Conservation (phyloP, 1,140 invertebrate species). For the Zaprionus inermis region DNA sequence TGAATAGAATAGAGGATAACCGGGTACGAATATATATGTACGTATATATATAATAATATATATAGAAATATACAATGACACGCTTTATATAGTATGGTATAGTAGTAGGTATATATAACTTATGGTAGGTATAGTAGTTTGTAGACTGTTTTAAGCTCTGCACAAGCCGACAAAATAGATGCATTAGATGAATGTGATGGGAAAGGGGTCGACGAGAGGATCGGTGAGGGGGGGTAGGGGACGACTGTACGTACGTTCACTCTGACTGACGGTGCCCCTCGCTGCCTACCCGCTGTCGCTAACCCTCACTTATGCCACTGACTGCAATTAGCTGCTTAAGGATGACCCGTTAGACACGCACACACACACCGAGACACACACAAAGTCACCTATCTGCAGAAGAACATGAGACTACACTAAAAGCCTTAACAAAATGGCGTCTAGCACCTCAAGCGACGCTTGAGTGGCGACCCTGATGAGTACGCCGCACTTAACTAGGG, state of each 20-base stretch:
- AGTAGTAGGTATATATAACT: constrained; percentile 7
- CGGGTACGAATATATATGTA: constrained; percentile 57
- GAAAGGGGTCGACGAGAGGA: background rate
- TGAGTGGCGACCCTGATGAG: constrained; percentile 27
- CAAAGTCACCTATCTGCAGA: constrained; percentile 14
- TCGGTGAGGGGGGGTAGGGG: background rate
- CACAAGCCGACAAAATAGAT: constrained; percentile 37
- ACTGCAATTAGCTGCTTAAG: constrained; percentile 36
- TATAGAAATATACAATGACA: constrained; percentile 67
- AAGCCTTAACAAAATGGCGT: constrained; percentile 23
- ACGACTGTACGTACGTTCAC: constrained; percentile 9
- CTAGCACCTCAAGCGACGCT: constrained; percentile 37
- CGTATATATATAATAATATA: constrained; percentile 34
- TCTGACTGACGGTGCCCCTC: constrained; percentile 7
- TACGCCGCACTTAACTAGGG: constrained; percentile 18
- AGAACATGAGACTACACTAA: constrained; percentile 19
- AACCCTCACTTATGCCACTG: background rate
- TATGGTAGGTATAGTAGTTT: constrained; percentile 2
- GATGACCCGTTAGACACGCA: constrained; percentile 22
- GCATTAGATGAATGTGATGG: constrained; percentile 26
- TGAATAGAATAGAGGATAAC: constrained; percentile 47
- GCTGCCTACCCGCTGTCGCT: background rate
- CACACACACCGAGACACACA: constrained; percentile 25
- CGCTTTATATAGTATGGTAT: constrained; percentile 44
- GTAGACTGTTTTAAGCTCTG: constrained; percentile 35